Evolutionary conservation across 2,888 invertebrate species (phyloP).

Genomic region (Ryuthela nishihirai): DNA sequence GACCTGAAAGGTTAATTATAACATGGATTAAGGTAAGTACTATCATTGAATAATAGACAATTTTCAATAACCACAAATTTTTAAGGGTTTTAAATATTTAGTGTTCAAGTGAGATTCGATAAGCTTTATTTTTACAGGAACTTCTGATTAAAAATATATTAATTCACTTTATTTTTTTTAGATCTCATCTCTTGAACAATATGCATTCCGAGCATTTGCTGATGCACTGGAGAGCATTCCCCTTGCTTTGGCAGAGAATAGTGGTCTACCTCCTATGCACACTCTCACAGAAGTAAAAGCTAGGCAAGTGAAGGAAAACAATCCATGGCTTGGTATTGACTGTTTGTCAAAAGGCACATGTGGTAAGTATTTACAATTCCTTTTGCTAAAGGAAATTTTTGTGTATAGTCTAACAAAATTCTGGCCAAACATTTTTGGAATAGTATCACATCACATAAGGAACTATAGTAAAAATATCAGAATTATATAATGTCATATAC

Average conservation of each 20-base stretch:
- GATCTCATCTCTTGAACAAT: constrained; percentile 87
- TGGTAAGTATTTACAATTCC: constrained; percentile 52
- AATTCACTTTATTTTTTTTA: constrained; percentile 45
- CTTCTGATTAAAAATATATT: constrained; percentile 1
- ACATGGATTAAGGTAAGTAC: too few species aligned
- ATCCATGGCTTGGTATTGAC: constrained; percentile 87
- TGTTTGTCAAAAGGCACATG: constrained; percentile 77
- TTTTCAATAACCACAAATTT: too few species aligned
- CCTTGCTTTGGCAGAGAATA: constrained; percentile 92
- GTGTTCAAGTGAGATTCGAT: too few species aligned
- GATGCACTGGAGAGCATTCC: constrained; percentile 95
- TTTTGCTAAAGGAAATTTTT: neutral
- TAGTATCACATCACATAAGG: too few species aligned
- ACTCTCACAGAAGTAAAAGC: constrained; percentile 87
- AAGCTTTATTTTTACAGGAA: too few species aligned
- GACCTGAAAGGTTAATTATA: too few species aligned
- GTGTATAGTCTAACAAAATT: neutral
- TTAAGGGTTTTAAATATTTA: too few species aligned
- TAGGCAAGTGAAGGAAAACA: constrained; percentile 77
- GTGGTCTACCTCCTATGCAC: constrained; percentile 89
- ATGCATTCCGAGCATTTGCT: constrained; percentile 91
- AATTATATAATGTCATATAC: too few species aligned
- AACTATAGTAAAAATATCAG: too few species aligned
- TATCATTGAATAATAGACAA: too few species aligned
- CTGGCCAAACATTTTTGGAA: too few species aligned